These are phyloP conservation scores for Hemicentrotus pulcherrimus DNA, from an alignment of 35 echinoderm and acorn worm genomes.

Conservation along the genomic window DNA sequence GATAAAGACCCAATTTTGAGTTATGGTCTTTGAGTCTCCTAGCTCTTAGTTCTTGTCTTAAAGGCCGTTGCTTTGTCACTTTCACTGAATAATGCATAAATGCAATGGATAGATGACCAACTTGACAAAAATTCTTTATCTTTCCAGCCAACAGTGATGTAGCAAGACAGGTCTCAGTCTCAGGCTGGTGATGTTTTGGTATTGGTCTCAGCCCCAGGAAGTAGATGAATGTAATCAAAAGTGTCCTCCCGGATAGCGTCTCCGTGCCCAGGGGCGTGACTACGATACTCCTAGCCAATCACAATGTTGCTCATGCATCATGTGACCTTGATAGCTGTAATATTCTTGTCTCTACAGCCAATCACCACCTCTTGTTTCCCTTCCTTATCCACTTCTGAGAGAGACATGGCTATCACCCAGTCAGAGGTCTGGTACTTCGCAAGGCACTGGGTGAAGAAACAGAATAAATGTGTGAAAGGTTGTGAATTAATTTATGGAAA, in stretches of 20 bases:
- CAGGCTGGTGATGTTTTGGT: too few species aligned
- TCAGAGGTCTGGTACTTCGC: conserved; percentile 62
- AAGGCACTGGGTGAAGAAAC: conserved; percentile 48
- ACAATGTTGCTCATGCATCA: conserved; percentile 29
- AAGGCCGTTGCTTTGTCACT: neutral
- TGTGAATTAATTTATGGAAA: too few species aligned
- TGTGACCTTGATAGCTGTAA: conserved; percentile 54
- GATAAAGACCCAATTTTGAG: too few species aligned
- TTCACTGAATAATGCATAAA: neutral
- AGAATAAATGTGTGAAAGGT: neutral
- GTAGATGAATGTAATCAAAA: neutral
- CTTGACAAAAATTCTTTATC: neutral
- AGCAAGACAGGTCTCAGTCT: neutral
- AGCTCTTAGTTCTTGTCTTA: neutral
- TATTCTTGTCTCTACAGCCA: conserved; percentile 55
- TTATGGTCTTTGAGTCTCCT: too few species aligned
- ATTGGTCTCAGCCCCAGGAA: neutral
- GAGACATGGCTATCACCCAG: conserved; percentile 66
- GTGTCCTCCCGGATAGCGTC: neutral
- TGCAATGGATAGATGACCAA: too few species aligned
- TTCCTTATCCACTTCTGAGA: conserved; percentile 66
- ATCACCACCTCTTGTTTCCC: conserved; percentile 67
- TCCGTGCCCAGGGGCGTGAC: neutral
- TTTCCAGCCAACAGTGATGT: neutral
- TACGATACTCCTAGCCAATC: neutral